Conservation (phyloP, 2,888 invertebrate species). For the Anaspis maculata region DNA sequence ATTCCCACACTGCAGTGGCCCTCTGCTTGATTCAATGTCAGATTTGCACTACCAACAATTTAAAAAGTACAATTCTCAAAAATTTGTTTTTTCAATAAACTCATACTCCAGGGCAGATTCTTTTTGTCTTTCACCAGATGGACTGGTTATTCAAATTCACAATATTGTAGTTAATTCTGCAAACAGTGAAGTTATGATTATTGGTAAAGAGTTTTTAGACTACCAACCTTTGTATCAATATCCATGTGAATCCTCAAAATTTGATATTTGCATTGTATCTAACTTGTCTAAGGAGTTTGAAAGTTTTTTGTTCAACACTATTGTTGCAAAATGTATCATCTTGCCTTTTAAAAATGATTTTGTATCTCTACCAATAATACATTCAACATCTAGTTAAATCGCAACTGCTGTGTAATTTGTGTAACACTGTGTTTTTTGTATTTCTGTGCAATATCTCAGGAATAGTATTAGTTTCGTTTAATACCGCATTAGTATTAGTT, state of each 20-base stretch:
- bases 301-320: background rate
- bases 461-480: no score
- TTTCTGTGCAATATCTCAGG: no score
- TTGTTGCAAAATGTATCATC: slow-evolving; percentile 3
- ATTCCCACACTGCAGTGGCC: no score
- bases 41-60: slow-evolving; percentile 2
- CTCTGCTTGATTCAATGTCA: slow-evolving; percentile 1
- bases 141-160: background rate
- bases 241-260: slow-evolving; percentile 2
- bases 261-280: slow-evolving; percentile 3
- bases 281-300: background rate
- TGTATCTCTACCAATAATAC: slow-evolving; percentile 4
- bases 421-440: no score
- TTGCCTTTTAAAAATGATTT: slow-evolving; percentile 3
- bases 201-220: background rate
- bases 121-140: background rate
- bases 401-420: no score
- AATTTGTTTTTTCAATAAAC: background rate
- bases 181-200: background rate
- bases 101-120: background rate
- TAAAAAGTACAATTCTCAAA: background rate
- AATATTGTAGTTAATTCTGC: background rate
- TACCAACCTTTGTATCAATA: slow-evolving; percentile 1
- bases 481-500: no score
- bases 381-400: no score